Evolutionary conservation across 92 coral and sea anemone genomes (phyloP), one percentile per base, ranked within the genome.

Genomic region (Isaurus tuberculatus): DNA sequence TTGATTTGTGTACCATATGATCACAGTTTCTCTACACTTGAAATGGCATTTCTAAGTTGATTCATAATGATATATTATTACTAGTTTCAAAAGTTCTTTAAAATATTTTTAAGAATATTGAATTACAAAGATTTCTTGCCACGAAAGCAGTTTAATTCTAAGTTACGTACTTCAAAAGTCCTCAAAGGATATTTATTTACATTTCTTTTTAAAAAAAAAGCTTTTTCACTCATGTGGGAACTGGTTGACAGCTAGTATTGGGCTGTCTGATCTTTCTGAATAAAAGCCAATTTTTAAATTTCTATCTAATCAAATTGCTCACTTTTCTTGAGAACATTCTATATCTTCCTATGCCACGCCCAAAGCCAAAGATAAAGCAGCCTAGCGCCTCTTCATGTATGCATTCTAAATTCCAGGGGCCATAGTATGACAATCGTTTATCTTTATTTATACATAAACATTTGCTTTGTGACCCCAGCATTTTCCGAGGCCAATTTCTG

Each of bases 261-360:
- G 22, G 11, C 7, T 40, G 64, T 60, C 9, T 58, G 82, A 77
- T 55, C 82, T 77, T 26, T 20, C 8, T 37, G 31, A 40, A 29
- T 29, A 9, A 71, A 36, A 19, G 44, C 81, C 55, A 77, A 58
- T 31, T 23, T 34, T 5, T 27, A 20, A 6, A 55, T 42, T 53
- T 17, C 14, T 23, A 46, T 49, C 65, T 28, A 11, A 43, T 43
- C 23, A 51, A 7, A 4, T 2, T 40, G 7, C 46, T 40, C 4
- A 49, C 15, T 15, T 49, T 19, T 13, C 22, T 49, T 49, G 4
- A 15, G 2, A 49, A 49, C 58, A 49, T 49, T 19, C 22, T 15
- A 49, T 28, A 20, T 31, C 55, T 77, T 77, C 82, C 51, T 70
- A 77, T 30, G 82, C 33, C 82, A 77, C 82, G 23, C 82, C 82